These are phyloP conservation scores for Balearica regulorum DNA, from an alignment of 2,797 vertebrate genomes.

Conservation along the genomic window DNA sequence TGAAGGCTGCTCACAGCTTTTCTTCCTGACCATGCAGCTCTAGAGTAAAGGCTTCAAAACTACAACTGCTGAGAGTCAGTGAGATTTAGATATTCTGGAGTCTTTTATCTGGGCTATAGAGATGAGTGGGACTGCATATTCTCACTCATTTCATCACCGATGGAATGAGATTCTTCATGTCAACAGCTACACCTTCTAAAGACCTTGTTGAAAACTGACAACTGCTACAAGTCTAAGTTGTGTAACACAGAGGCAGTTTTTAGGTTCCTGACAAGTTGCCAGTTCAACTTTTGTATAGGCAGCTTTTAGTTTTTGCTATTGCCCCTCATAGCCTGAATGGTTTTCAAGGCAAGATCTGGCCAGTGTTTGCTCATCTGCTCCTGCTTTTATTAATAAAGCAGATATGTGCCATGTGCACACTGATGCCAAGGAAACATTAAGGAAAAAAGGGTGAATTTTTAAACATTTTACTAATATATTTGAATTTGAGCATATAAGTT, in stretches of 20 bases:
- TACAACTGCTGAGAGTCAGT: neutral
- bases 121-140: neutral
- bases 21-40: neutral
- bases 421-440: neutral
- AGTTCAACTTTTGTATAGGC: neutral
- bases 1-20: neutral
- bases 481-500: neutral
- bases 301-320: neutral
- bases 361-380: neutral
- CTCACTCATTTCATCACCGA: neutral
- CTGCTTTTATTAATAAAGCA: neutral
- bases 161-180: neutral
- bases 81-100: neutral
- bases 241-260: neutral
- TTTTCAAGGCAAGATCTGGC: neutral
- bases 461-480: neutral
- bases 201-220: neutral
- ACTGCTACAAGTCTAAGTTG: neutral
- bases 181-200: neutral
- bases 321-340: neutral
- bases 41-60: neutral
- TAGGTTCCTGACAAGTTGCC: neutral
- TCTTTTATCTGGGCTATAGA: neutral
- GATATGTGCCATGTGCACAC: neutral
- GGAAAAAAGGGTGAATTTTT: neutral